Conservation (phyloP, 2,113 vertebrate species). For the Ciconia boyciana region DNA sequence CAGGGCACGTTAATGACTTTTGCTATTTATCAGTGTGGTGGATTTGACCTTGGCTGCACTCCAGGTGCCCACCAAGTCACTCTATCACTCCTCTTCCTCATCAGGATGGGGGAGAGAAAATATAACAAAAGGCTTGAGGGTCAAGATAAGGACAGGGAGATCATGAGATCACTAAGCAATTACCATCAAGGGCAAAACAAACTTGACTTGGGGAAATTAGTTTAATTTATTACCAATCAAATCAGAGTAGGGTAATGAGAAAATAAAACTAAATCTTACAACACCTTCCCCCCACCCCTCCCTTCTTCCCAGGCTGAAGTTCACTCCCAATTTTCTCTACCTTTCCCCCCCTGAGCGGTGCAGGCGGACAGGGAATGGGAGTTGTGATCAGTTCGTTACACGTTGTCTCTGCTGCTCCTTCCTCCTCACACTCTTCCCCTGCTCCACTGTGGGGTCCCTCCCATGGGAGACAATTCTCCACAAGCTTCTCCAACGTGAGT, state of each 20-base stretch:
- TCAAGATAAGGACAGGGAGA: background rate
- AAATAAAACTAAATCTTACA: background rate
- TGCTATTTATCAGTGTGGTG: background rate
- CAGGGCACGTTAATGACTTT: background rate
- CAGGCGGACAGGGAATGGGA: background rate
- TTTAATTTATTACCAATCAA: background rate
- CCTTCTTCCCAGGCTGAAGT: background rate
- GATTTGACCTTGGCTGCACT: background rate
- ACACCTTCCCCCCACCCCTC: background rate
- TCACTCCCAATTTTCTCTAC: background rate
- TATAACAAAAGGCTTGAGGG: background rate
- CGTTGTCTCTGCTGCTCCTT: background rate
- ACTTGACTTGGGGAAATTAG: background rate
- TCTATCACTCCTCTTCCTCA: background rate
- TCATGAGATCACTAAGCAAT: background rate
- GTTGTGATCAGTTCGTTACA: background rate
- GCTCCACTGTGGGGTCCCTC: background rate
- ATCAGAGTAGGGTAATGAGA: background rate
- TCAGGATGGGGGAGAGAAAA: background rate
- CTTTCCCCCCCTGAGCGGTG: rapidly evolving
- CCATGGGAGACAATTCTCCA: background rate
- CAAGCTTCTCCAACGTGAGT: background rate
- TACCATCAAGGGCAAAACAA: background rate
- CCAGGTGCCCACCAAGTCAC: background rate
- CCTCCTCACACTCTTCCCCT: background rate